Evolutionary conservation across 2,888 invertebrate genomes (phyloP), one percentile per base, ranked within the genome.

Genomic region (Dryomyza anilis): DNA sequence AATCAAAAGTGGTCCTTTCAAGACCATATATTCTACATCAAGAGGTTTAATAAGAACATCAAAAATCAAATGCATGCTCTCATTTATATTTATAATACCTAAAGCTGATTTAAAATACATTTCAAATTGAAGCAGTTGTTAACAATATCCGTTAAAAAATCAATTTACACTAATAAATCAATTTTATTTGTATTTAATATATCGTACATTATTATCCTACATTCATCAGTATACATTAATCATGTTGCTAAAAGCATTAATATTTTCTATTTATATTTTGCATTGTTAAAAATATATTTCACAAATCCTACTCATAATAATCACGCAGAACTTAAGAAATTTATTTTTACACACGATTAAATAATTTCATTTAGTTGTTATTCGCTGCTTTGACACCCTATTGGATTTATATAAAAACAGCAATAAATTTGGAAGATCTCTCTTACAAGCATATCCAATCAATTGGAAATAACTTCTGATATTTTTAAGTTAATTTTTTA

Each of bases 291-390:
- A 50, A 25, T n/a, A 50, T 50, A 25, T 50, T 50, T 21, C 23
- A 50, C 50, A 25, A 50, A 50, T 39, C 39, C 12, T 39, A 39
- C 12, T 14, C 12, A 39, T 25, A 43, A 50, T 50, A 50, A 50
- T 50, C 50, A 25, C 50, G 50, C 33, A 30, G 16, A 30, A 53
- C 30, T 53, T 53, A 21, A 53, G 33, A 53, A 30, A 53, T 53
- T 48, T 43, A 23, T 69, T 66, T 73, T 79, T 74, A 75, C 78
- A 73, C 73, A 74, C 79, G 78, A 79, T 79, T 79, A 76, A 79
- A 75, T 75, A 73, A 74, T 77, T 72, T 53, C 33, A 5, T 52
- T 7, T 14, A 4, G 5, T 16, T 48, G 48, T 48, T 48, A 14
- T 21, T 43, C 7, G 43, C 16, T 43, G 43, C 43, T n/a, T 43